Conservation (phyloP, 2,888 invertebrate species). For the Xanthorhoe spadicearia region DNA sequence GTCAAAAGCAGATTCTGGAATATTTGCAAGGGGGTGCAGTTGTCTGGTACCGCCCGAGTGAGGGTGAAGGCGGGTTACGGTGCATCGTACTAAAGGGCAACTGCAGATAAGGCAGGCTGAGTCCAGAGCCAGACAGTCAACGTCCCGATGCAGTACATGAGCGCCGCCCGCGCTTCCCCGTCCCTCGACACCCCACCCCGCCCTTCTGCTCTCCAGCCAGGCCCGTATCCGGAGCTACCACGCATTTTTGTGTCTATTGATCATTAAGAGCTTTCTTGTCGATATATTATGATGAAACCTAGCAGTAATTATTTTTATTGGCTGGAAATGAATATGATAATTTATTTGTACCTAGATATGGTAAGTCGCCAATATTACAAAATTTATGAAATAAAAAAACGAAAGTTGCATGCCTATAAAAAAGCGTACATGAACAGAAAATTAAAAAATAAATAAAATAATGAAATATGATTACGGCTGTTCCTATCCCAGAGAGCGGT, state of each 20-base stretch:
- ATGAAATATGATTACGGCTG: too few relatives aligned
- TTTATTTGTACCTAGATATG: too few relatives aligned
- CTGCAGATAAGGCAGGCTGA: slow-evolving; percentile 82
- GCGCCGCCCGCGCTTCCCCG: slow-evolving; percentile 51
- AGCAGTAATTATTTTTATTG: too few relatives aligned
- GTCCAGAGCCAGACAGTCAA: slow-evolving; percentile 84
- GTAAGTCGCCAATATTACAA: too few relatives aligned
- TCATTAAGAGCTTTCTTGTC: slow-evolving; percentile 4
- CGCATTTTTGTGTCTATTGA: slow-evolving; percentile 39
- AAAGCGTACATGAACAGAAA: too few relatives aligned
- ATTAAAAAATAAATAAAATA: too few relatives aligned
- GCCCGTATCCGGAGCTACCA: slow-evolving; percentile 71
- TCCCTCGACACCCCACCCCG: slow-evolving; percentile 41
- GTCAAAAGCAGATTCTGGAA: slow-evolving; percentile 76
- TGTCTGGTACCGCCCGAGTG: slow-evolving; percentile 63
- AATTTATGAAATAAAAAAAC: too few relatives aligned
- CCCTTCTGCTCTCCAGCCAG: slow-evolving; percentile 50
- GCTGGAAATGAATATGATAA: too few relatives aligned
- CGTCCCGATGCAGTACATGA: slow-evolving; percentile 77
- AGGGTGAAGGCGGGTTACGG: slow-evolving; percentile 77
- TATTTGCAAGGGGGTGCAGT: slow-evolving; percentile 68
- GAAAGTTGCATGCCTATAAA: too few relatives aligned
- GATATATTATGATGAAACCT: not conserved
- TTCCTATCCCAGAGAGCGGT: too few relatives aligned
- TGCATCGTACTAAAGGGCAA: slow-evolving; percentile 84